Evolutionary conservation across 2,888 invertebrate genomes (phyloP), one percentile per base, ranked within the genome.

Genomic region (Caenorhabditis virilis): DNA sequence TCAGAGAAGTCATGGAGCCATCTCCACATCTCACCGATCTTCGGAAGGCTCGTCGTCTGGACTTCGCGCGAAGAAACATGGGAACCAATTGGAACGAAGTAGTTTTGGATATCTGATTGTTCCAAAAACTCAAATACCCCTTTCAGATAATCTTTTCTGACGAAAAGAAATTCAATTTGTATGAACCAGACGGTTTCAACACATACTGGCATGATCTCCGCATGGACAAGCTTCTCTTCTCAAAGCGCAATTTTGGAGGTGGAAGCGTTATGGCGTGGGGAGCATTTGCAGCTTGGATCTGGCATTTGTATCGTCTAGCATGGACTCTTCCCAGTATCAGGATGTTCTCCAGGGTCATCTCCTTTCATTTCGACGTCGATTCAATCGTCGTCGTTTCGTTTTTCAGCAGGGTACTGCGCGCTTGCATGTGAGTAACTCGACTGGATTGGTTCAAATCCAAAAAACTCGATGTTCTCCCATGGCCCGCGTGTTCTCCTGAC

Each of bases 211-310:
- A 56, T 9, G 72, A 76, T 49, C n/a, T 75, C 1, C 13, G 75
- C 7, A 68, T 72, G 26, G 56, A 76, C 23, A 42, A 60, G 30
- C 36, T 26, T 2, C 15, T 38, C 11, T 72, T 56, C 20, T 64
- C 64, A 1, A 75, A 49, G 9, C 26, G 78, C 6, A 43, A 63
- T 18, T 50, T 60, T 33, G 69, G 76, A 23, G 75, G 75, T 20
- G 77, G 78, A 16, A 36, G 35, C 5, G 43, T 77, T 11, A 79
- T 76, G 76, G 30, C 64, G 15, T 78, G 77, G 75, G 67, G 48
- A 4, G 60, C 51, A 2, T 58, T 75, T 42, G n/a, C n/a, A n/a
- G n/a, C n/a, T n/a, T n/a, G n/a, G n/a, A n/a, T n/a, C n/a, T n/a
- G n/a, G n/a, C n/a, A n/a, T n/a, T n/a, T n/a, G n/a, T n/a, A n/a